These are phyloP conservation scores for Drosophila pruinosa DNA, from an alignment of 1,140 invertebrate genomes.

Conservation along the genomic window DNA sequence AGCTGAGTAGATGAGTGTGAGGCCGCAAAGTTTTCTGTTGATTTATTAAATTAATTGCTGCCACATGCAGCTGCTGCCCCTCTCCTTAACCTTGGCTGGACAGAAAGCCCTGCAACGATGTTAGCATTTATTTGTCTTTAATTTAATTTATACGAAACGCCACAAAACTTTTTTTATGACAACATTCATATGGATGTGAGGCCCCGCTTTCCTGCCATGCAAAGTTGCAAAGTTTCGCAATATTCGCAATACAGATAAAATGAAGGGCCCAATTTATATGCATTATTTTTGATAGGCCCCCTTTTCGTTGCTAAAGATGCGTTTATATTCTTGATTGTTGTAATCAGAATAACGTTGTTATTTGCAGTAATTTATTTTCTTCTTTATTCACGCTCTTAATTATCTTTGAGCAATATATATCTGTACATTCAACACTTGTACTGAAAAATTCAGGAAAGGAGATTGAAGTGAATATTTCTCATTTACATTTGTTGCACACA, in stretches of 20 bases:
- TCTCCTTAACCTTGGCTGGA: neutral
- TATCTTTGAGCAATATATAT: neutral
- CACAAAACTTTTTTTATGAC: conserved; percentile 50
- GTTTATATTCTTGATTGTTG: neutral
- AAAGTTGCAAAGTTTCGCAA: neutral
- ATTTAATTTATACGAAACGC: conserved; percentile 70
- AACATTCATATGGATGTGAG: conserved; percentile 21
- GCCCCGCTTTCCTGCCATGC: neutral
- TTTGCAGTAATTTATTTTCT: neutral
- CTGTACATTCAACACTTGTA: neutral
- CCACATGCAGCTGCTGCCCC: conserved; percentile 45
- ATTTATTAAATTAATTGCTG: conserved; percentile 81
- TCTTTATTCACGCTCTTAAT: neutral
- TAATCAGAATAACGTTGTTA: neutral
- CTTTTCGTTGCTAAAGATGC: neutral
- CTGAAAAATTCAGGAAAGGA: too few relatives aligned
- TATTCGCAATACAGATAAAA: neutral
- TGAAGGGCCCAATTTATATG: neutral
- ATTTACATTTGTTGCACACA: neutral
- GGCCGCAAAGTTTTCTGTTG: conserved; percentile 69
- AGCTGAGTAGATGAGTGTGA: conserved; percentile 4
- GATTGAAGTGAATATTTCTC: too few relatives aligned
- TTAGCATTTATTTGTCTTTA: conserved; percentile 73
- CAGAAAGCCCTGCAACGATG: conserved; percentile 20
- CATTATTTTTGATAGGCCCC: neutral